Evolutionary conservation across 2,888 invertebrate genomes (phyloP), one percentile per base, ranked within the genome.

Genomic region (Hyposoter didymator): DNA sequence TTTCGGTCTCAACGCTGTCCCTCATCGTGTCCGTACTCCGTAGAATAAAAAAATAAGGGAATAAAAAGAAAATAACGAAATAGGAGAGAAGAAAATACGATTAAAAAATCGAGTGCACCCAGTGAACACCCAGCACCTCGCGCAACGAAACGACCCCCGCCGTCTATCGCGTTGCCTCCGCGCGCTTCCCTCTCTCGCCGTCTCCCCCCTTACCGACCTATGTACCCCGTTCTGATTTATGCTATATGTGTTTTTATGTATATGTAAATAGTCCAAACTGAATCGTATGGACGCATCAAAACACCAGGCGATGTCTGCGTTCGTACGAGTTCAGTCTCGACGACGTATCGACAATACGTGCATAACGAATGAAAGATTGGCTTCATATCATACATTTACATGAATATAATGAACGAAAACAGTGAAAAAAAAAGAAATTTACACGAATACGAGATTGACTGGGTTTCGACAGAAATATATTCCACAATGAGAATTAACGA

Each of bases 261-360:
- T 55, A 12, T 28, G 59, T 59, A 59, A 59, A 59, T 59, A 28
- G 28, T 59, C 59, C 28, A 59, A 28, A 28, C 59, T 59, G 59
- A 5, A 59, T 59, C 43, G 43, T 39, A 67, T 8, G 12, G 4
- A 67, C 19, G 66, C 39, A 67, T 67, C 66, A 22, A 43, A 39
- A 19, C 73, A 73, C n/a, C 7, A 12, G 47, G 17, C 14, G 14
- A 39, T 22, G 4, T 19, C 0, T 55, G 19, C 55, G 52, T 49
- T 70, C 22, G 22, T 14, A 70, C 32, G 12, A 19, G 19, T 43
- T 73, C 14, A 39, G 19, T 73, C 43, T 55, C 43, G 64, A 82
- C 69, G 62, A n/a, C 64, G 49, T 43, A 75, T 76, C 55, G 75
- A 84, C 80, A 72, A 80, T 72, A 66, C 70, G 32, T n/a, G 67